Base-by-base conservation (phyloP, 2,797 vertebrate genomes). In the Protosalanx chinensis region DNA sequence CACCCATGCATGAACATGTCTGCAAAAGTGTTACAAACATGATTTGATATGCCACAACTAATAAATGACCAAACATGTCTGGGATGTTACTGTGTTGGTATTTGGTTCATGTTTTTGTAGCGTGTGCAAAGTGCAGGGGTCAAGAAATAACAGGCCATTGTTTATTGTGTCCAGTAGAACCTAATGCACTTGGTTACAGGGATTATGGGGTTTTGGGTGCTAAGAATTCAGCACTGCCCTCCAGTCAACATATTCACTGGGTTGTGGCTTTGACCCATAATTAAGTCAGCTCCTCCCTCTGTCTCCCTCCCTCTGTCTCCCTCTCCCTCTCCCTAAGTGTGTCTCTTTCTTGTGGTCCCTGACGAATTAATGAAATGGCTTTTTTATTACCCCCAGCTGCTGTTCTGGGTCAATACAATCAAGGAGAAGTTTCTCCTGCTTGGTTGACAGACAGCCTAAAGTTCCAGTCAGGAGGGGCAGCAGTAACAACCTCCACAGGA, bases 361-460 rank as follows among this genome's bases (percentile, higher is more conserved):
- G 5, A 6, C 5, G 46, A 49, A 65, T 61, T 78, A 74, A 82
- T 73, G 65, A 79, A 85, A 79, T 27, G 16, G 72, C 73, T 77
- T 56, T 67, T 75, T 72, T 62, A 71, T 68, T 70, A 80, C 64
- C 51, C 0, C 18, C 35, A 29, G 67, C 18, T 0, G 51, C 41
- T 37, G 56, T 72, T 65, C 23, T 23, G 0, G 15, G 10, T 71
- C 72, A 15, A 23, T 0, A 4, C 66, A 70, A 76, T 72, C 76
- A 64, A 72, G 73, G 57, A 72, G 62, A 68, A 1, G 4, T 59
- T 60, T 72, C 72, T 68, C 57, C 77, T 72, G 46, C 8, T 64
- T 46, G 29, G 18, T 51, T 27, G 74, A 68, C 10, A 57, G 33
- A n/a, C 51, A 53, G n/a, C 51, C 16, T 64, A 30, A 46, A 74